These are phyloP conservation scores for Shinisaurus crocodilurus DNA, from an alignment of 2,113 vertebrate species.

Conservation along the genomic window DNA sequence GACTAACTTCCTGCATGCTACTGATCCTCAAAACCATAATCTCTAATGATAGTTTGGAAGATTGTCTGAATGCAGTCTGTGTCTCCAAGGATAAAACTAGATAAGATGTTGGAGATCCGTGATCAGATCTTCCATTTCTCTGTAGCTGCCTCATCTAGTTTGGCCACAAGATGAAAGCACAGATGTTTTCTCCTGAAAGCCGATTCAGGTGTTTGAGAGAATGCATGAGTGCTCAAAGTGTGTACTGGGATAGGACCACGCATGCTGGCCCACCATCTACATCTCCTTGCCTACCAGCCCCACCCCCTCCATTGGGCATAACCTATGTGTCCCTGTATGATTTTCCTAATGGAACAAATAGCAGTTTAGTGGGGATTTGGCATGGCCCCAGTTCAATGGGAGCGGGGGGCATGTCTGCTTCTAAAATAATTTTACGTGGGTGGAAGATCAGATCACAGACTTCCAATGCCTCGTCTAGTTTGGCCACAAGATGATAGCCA, in stretches of 20 bases:
- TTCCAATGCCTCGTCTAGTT: not conserved
- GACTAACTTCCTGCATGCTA: not conserved
- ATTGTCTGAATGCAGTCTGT: not conserved
- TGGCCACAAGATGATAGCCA: not conserved
- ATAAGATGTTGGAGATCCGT: not conserved
- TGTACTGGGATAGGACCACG: too few species aligned
- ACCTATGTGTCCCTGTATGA: not conserved
- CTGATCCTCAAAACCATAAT: not conserved
- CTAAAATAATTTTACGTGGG: not conserved
- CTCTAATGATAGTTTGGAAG: not conserved
- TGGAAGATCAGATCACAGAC: too few species aligned
- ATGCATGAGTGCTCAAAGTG: too few species aligned
- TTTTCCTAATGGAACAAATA: not conserved
- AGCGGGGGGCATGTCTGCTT: not conserved
- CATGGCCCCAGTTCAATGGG: not conserved
- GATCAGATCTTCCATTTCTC: not conserved
- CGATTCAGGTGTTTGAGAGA: too few species aligned
- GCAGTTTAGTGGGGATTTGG: too few species aligned
- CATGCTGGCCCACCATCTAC: too few species aligned
- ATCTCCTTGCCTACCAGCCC: too few species aligned
- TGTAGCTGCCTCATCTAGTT: not conserved
- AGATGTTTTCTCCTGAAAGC: too few species aligned
- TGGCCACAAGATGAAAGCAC: too few species aligned
- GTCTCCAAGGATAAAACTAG: not conserved
- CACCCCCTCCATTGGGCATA: not conserved